Conservation (phyloP, 2,797 vertebrate species). For the Argya squamiceps region DNA sequence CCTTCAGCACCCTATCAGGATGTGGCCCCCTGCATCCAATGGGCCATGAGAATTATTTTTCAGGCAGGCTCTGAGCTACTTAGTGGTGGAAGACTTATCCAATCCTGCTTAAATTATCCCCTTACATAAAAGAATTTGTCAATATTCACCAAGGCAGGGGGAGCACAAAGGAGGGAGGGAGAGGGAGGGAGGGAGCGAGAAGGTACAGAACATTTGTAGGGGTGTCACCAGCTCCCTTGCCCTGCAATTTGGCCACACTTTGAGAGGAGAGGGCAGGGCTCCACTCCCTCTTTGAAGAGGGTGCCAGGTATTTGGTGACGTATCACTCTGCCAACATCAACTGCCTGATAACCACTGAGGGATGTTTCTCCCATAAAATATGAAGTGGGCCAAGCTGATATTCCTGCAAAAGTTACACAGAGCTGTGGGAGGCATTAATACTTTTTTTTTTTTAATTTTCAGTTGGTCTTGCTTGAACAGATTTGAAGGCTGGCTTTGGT, state of each 20-base stretch:
- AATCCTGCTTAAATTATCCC: not conserved
- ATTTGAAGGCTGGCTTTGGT: not conserved
- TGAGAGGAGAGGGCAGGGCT: not conserved
- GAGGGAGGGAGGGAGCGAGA: not conserved
- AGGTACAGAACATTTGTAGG: not conserved
- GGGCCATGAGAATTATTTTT: not conserved
- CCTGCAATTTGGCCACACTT: not conserved
- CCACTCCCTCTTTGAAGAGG: not conserved
- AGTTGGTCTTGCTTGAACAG: not conserved
- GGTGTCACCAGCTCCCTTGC: not conserved
- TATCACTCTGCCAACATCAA: not conserved
- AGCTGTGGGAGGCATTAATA: not conserved
- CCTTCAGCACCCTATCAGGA: not conserved
- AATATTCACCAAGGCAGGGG: not conserved
- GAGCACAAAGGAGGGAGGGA: not conserved
- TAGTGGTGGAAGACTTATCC: not conserved
- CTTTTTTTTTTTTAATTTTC: not conserved
- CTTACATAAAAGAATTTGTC: not conserved
- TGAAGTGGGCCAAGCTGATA: not conserved
- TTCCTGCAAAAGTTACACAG: not conserved
- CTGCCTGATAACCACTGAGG: not conserved
- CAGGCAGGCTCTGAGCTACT: not conserved
- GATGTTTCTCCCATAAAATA: not conserved
- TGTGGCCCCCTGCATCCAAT: not conserved
- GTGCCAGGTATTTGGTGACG: rapidly evolving